A percentile compares a stretch with the other conserved stretches of the same genome.
Evolutionary conservation across 2,113 vertebrate species (phyloP).

Genomic region (Rafetus swinhoei): DNA sequence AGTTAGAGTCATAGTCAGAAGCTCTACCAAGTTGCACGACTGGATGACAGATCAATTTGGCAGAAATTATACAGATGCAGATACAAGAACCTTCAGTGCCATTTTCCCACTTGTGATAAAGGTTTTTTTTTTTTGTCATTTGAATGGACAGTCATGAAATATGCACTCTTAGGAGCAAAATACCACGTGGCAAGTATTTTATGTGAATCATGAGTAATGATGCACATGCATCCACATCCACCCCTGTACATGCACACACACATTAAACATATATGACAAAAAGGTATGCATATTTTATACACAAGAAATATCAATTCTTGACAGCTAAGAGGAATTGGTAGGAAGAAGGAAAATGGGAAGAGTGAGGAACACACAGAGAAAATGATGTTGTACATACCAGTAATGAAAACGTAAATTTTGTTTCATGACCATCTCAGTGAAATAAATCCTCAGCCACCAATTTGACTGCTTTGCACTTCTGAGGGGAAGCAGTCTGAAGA

Average conservation of each 20-base stretch:
- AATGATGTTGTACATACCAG: no score
- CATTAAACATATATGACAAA: background rate
- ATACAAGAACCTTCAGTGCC: background rate
- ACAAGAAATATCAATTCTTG: no score
- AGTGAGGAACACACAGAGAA: no score
- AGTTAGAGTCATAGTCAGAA: background rate
- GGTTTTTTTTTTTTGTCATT: background rate
- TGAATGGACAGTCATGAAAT: background rate
- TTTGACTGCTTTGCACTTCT: background rate
- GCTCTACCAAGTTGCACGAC: background rate
- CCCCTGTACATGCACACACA: background rate
- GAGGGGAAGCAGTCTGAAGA: background rate
- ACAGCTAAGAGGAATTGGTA: no score
- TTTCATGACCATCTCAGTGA: background rate
- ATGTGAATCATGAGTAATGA: background rate
- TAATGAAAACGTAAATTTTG: background rate
- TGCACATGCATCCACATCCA: no score
- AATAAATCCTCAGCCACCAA: background rate
- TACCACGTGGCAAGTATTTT: background rate
- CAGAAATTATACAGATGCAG: background rate
- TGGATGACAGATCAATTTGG: background rate
- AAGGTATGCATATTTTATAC: no score
- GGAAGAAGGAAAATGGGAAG: no score
- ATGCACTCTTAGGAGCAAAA: background rate
- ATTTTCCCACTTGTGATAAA: background rate